A percentile compares a stretch with the other conserved stretches of the same genome.
Evolutionary conservation across 1,140 invertebrate species (phyloP).

Genomic region (Mactra quadrangularis): DNA sequence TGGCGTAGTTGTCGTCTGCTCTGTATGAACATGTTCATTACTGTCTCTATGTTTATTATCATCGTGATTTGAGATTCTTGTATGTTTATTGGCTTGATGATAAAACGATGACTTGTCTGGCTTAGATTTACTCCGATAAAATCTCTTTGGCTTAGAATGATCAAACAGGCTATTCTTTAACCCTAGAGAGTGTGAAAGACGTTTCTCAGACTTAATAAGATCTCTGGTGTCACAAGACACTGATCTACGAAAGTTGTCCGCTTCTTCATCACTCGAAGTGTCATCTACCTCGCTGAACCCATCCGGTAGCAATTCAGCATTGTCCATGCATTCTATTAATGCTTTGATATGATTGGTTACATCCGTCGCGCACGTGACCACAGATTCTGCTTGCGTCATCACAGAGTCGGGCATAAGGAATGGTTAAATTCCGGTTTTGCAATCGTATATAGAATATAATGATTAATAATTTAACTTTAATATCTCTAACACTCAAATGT

Average conservation of each 20-base stretch:
- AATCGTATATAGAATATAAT: too few species aligned
- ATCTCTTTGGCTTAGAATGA: neutral
- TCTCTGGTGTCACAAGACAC: conserved; percentile 14
- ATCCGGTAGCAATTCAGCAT: neutral
- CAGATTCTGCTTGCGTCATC: conserved; percentile 11
- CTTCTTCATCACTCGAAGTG: neutral
- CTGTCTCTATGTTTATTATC: neutral
- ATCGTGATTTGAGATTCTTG: neutral
- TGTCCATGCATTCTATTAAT: conserved; percentile 28
- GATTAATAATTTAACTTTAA: too few species aligned
- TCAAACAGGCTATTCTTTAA: conserved; percentile 31
- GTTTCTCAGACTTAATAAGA: conserved; percentile 4
- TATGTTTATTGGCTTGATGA: neutral
- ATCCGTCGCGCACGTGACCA: conserved; percentile 39
- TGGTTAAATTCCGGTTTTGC: neutral
- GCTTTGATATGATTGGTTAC: conserved; percentile 26
- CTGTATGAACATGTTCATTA: neutral
- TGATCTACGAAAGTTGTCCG: neutral
- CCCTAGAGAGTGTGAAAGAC: neutral
- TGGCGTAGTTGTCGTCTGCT: neutral
- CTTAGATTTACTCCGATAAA: neutral
- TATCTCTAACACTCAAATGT: too few species aligned
- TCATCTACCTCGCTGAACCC: conserved; percentile 50
- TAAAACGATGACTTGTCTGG: neutral
- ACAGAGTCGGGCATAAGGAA: conserved; percentile 32